Conservation (phyloP, 2,888 invertebrate genomes). For the Adelognathus sp. region DNA sequence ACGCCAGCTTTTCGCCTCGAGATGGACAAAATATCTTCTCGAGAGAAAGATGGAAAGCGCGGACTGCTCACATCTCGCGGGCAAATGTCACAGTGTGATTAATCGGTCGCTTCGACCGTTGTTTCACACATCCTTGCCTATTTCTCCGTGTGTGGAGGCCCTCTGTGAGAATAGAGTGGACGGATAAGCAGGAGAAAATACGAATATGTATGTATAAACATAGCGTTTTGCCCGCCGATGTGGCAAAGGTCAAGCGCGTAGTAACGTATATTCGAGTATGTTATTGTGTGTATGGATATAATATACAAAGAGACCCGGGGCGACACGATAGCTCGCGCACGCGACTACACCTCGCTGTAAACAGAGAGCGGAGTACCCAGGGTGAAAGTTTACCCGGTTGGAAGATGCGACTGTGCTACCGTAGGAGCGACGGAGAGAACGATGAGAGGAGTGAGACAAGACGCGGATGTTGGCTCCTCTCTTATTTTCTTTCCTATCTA, state of each 20-base stretch:
- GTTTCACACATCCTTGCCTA: constrained; percentile 35
- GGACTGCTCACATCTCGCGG: constrained; percentile 49
- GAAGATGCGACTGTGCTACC: constrained; percentile 51
- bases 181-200: constrained; percentile 56
- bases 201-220: background rate
- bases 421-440: background rate
- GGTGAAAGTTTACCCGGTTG: constrained; percentile 54
- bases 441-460: background rate
- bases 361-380: constrained; percentile 9
- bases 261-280: background rate
- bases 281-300: constrained; percentile 3
- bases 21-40: background rate
- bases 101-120: constrained; percentile 64
- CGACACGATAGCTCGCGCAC: constrained; percentile 31
- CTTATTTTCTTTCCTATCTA: too few species aligned
- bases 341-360: constrained; percentile 47
- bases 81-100: constrained; percentile 71
- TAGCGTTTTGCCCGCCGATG: constrained; percentile 61
- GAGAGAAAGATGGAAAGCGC: constrained; percentile 32
- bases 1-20: constrained; percentile 6
- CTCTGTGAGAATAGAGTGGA: constrained; percentile 28
- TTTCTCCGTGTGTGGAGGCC: background rate
- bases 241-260: constrained; percentile 69
- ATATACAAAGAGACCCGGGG: constrained; percentile 39
- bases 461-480: constrained; percentile 38